Evolutionary conservation across 2,797 vertebrate species (phyloP).

Genomic region (Acrocephalus scirpaceus): DNA sequence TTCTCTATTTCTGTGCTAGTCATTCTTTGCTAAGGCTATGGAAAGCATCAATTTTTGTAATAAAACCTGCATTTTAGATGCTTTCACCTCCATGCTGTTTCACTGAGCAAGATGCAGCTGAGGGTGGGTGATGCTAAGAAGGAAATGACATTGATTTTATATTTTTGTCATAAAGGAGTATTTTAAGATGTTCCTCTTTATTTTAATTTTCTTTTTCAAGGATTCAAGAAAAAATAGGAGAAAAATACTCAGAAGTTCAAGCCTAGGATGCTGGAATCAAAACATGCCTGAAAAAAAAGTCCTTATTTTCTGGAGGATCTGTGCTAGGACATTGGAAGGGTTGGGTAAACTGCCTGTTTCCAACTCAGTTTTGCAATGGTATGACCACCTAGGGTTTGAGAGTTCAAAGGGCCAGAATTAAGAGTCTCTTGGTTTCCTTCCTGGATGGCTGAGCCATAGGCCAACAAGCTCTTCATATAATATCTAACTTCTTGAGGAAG

Average conservation of each 20-base stretch:
- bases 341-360: not conserved
- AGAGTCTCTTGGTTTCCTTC: not conserved
- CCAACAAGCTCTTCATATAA: not conserved
- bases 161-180: not conserved
- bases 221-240: not conserved
- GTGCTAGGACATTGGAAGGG: not conserved
- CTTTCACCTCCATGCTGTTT: slow-evolving; percentile 23
- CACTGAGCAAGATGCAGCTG: not conserved
- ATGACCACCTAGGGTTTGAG: not conserved
- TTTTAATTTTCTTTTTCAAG: not conserved
- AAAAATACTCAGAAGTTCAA: not conserved
- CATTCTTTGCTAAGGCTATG: not conserved
- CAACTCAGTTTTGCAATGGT: not conserved
- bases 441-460: not conserved
- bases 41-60: slow-evolving; percentile 22
- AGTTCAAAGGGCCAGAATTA: not conserved
- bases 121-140: not conserved
- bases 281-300: not conserved
- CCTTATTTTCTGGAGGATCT: not conserved
- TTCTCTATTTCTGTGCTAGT: not conserved
- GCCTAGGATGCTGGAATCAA: not conserved
- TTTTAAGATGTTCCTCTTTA: not conserved
- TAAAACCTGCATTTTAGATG: not conserved
- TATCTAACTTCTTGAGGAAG: not conserved
- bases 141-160: not conserved